Evolutionary conservation across 2,888 invertebrate genomes (phyloP), one percentile per base, ranked within the genome.

Genomic region (Bimastos eiseni): DNA sequence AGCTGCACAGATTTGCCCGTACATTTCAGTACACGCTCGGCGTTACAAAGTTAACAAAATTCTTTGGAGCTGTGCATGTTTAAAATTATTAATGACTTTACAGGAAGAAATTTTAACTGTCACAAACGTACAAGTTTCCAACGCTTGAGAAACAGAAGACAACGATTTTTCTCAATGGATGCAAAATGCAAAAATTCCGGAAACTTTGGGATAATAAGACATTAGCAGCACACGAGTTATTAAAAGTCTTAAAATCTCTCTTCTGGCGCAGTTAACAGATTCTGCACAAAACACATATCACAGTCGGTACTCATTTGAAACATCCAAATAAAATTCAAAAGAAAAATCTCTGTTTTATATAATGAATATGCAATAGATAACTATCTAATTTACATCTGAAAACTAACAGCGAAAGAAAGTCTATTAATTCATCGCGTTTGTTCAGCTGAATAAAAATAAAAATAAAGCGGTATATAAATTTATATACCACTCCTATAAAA

Each of bases 371-470:
- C 70, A 70, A 70, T n/a, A 70, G 30, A 70, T 70, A 70, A 70
- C 70, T 13, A 8, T n/a, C n/a, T 30, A 70, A n/a, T 70, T 70
- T 70, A 70, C 70, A 70, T 70, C 70, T 70, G n/a, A 70, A 70
- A 55, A 70, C 30, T 70, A 70, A 70, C n/a, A 70, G 70, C 70
- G n/a, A 70, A 70, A 4, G 30, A 70, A 70, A 70, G 70, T 70
- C 30, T 11, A 70, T 70, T n/a, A n/a, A n/a, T n/a, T n/a, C n/a
- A 70, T 17, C n/a, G n/a, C 8, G 70, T 3, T n/a, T 70, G 70
- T 70, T 70, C 70, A n/a, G 70, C n/a, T 70, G n/a, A 70, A n/a
- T n/a, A n/a, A 70, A 70, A 70, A 70, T 70, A 70, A n/a, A n/a
- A n/a, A n/a, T n/a, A n/a, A n/a, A n/a, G n/a, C n/a, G n/a, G n/a